phyloP scores from a whole-genome alignment of 2,797 vertebrate species.

The Botia almorhae region DNA sequence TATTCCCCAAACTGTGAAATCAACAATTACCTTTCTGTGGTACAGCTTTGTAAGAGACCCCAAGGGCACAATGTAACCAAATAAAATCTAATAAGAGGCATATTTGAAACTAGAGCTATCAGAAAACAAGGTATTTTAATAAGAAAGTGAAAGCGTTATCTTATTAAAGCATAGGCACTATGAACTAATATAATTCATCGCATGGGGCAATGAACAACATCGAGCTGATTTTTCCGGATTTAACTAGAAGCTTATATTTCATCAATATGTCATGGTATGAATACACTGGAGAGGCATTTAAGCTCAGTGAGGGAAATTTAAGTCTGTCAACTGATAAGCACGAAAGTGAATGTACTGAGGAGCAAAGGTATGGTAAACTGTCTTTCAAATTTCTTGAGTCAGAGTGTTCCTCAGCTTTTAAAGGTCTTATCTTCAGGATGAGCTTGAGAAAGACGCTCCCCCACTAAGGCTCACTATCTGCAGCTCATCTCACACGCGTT shows the following conservation, averaged over 20 bases:
- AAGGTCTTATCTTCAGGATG: conserved; percentile 67
- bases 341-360: conserved; percentile 57
- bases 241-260: conserved; percentile 33
- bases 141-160: conserved; percentile 41
- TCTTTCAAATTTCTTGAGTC: conserved; percentile 63
- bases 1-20: conserved; percentile 44
- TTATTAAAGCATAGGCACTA: conserved; percentile 28
- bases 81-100: conserved; percentile 42
- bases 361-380: conserved; percentile 56
- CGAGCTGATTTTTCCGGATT: conserved; percentile 2
- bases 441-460: conserved; percentile 63
- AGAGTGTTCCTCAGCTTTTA: conserved; percentile 60
- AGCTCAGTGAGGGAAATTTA: conserved; percentile 6
- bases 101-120: conserved; percentile 32
- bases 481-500: conserved; percentile 67
- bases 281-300: conserved; percentile 35
- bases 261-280: conserved; percentile 25
- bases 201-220: conserved; percentile 32
- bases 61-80: conserved; percentile 35
- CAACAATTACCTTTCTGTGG: conserved; percentile 38
- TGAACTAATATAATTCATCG: conserved; percentile 32
- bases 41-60: conserved; percentile 31
- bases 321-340: conserved; percentile 56
- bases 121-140: conserved; percentile 43
- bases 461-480: conserved; percentile 70